Percentiles rank a stretch among this genome's conserved stretches.
Evolutionary conservation across 2,797 vertebrate species (phyloP).

Genomic region (Micrastur ruficollis): DNA sequence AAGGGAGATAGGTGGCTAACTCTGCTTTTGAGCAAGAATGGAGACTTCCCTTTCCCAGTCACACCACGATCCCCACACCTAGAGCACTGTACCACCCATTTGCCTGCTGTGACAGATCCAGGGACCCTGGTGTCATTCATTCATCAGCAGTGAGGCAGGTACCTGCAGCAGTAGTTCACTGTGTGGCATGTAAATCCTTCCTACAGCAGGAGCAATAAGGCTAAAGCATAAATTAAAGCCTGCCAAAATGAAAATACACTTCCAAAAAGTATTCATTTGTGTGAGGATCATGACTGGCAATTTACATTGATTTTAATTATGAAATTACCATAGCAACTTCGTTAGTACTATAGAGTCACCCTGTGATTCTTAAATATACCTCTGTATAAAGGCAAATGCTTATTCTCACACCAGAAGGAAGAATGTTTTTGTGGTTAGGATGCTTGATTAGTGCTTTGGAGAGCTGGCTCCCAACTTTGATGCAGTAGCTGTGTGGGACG

Average conservation of each 20-base stretch:
- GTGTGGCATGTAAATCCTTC: not conserved
- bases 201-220: not conserved
- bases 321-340: constrained; percentile 67
- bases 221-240: not conserved
- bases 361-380: constrained; percentile 26
- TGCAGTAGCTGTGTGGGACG: not conserved
- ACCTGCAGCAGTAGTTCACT: not conserved
- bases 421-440: not conserved
- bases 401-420: not conserved
- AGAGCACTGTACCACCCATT: not conserved
- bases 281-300: constrained; percentile 1
- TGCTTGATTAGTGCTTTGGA: not conserved
- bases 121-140: not conserved
- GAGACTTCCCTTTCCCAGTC: not conserved
- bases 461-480: not conserved
- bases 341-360: constrained; percentile 43
- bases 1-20: not conserved
- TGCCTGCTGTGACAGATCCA: not conserved
- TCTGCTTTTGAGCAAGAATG: not conserved
- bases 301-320: constrained; percentile 36
- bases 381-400: not conserved
- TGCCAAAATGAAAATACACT: not conserved
- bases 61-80: not conserved
- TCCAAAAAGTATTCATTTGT: not conserved
- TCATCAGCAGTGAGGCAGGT: not conserved